phyloP scores from a whole-genome alignment of 2,113 vertebrate species.

The Hyla sarda region DNA sequence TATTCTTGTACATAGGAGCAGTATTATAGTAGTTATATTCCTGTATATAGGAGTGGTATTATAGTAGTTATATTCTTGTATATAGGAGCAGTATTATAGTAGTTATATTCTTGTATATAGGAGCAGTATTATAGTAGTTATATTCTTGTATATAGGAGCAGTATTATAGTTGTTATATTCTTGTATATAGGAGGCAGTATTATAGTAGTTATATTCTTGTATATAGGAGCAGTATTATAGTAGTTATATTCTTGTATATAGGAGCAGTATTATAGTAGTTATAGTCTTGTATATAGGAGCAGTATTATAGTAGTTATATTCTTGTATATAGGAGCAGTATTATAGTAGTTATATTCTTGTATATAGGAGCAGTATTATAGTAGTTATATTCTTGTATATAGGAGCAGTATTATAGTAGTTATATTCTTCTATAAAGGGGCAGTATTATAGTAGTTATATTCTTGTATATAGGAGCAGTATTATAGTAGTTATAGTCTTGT shows the following conservation, averaged over 20 bases:
- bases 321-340: constrained; percentile 1
- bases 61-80: constrained; percentile 4
- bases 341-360: constrained; percentile 19
- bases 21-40: constrained; percentile 13
- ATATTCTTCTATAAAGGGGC: neutral
- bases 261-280: no score
- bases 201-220: constrained; percentile 8
- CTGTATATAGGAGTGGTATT: neutral
- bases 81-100: neutral
- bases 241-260: no score
- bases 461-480: no score
- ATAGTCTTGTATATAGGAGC: neutral
- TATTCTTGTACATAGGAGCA: neutral
- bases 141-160: neutral
- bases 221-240: no score
- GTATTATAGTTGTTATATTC: constrained; percentile 13
- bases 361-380: constrained; percentile 1
- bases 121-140: neutral
- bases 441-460: neutral
- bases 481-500: no score
- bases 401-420: constrained; percentile 2
- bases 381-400: neutral
- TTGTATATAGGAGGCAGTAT: neutral
- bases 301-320: constrained; percentile 14
- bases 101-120: constrained; percentile 7